Evolutionary conservation across 2,797 vertebrate species (phyloP).

Genomic region (Lacerta bilineata): DNA sequence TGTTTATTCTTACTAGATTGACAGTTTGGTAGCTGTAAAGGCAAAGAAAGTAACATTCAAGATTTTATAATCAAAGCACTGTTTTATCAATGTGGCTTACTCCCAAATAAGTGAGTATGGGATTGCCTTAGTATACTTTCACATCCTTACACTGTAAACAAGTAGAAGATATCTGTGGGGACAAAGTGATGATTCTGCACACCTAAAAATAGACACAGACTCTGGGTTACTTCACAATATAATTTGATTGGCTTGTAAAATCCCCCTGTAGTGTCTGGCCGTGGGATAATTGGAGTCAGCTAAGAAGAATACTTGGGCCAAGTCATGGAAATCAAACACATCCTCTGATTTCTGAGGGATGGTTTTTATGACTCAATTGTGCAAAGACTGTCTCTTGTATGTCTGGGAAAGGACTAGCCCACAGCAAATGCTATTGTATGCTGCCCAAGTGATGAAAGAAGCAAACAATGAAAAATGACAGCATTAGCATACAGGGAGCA

Average conservation of each 20-base stretch:
- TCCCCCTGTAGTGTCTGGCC: conserved; percentile 4
- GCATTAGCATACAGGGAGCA: not conserved
- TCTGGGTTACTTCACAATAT: not conserved
- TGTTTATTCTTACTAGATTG: no score
- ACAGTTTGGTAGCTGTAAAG: no score
- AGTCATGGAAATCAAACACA: not conserved
- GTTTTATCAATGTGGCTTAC: no score
- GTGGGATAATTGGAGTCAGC: not conserved
- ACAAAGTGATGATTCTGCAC: not conserved
- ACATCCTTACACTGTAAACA: not conserved
- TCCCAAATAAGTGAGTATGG: no score
- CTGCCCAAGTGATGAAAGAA: not conserved
- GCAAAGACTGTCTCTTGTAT: not conserved
- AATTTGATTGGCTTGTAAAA: conserved; percentile 7
- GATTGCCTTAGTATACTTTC: no score
- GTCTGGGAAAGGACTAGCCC: not conserved
- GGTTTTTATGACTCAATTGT: conserved; percentile 13
- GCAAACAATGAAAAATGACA: not conserved
- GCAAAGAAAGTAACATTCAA: no score
- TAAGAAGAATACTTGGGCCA: not conserved
- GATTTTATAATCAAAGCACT: no score
- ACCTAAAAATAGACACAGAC: not conserved
- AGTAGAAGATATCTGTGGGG: not conserved
- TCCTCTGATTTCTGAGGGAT: conserved; percentile 24
- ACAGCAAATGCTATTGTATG: not conserved